Percentiles rank a stretch among this genome's conserved stretches.
phyloP scores from a whole-genome alignment of 1,140 invertebrate genomes.

The Brachionus angularis region DNA sequence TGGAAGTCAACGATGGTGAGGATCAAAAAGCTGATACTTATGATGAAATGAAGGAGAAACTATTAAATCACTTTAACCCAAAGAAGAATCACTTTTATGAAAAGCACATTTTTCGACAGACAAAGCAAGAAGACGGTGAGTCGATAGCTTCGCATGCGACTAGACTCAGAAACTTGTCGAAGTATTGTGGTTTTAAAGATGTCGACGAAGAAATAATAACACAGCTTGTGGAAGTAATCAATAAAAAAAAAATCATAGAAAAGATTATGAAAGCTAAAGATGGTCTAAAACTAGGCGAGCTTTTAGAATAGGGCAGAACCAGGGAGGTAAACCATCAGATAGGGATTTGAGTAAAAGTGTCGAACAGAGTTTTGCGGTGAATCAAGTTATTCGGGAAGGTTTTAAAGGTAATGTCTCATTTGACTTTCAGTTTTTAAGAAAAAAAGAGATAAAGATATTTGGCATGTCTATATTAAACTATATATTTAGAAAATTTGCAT shows the following conservation, averaged over 20 bases:
- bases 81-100: not conserved
- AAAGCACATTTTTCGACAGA: conserved; percentile 8
- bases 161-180: not conserved
- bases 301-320: conserved; percentile 15
- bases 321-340: no score
- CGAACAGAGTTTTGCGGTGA: no score
- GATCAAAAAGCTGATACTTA: not conserved
- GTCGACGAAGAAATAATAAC: conserved; percentile 1
- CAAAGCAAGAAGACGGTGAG: not conserved
- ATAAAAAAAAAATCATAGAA: not conserved
- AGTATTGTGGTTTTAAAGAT: not conserved
- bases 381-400: no score
- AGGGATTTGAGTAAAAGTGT: no score
- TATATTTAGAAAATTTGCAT: no score
- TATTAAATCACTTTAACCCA: conserved; percentile 14
- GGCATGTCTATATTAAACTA: no score
- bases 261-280: not conserved
- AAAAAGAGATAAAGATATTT: no score
- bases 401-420: no score
- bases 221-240: not conserved
- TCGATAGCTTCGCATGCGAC: conserved; percentile 9
- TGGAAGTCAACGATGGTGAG: not conserved
- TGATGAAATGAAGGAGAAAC: conserved; percentile 1
- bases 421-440: no score
- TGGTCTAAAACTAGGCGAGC: conserved; percentile 9